phyloP scores from a whole-genome alignment of 2,113 vertebrate genomes.

The Dipodomys ordii region DNA sequence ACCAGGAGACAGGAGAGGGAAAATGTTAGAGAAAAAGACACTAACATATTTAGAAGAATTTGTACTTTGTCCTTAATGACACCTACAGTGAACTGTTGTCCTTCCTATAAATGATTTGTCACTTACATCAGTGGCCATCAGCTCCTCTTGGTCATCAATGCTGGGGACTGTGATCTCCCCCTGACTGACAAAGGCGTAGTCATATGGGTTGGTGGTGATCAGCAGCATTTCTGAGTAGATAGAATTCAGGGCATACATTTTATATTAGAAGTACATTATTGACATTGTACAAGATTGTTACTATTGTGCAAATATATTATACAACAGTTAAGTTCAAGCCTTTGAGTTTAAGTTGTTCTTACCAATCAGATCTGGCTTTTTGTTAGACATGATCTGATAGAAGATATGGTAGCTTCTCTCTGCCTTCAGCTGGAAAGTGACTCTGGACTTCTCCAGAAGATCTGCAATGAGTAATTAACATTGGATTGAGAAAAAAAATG shows the following conservation, averaged over 20 bases:
- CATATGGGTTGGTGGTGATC: conserved; percentile 93
- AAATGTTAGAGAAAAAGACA: not conserved
- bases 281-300: too few species aligned
- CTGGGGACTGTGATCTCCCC: conserved; percentile 91
- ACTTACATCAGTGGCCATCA: conserved; percentile 87
- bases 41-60: not conserved
- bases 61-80: not conserved
- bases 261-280: not conserved
- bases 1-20: conserved; percentile 42
- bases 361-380: conserved; percentile 90
- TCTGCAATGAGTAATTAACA: conserved; percentile 72
- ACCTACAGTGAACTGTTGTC: not conserved
- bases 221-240: conserved; percentile 89
- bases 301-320: too few species aligned
- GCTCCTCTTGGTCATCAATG: conserved; percentile 90
- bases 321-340: not conserved
- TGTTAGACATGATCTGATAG: conserved; percentile 93
- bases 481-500: not conserved
- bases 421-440: conserved; percentile 92
- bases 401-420: conserved; percentile 95
- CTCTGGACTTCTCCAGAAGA: conserved; percentile 91
- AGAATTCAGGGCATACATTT: not conserved
- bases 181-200: conserved; percentile 88
- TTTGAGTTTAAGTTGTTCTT: conserved; percentile 16
- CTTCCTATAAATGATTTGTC: not conserved